A percentile compares a stretch with the other conserved stretches of the same genome.
Evolutionary conservation across 2,888 invertebrate species (phyloP).

Genomic region (Plusia festucae): DNA sequence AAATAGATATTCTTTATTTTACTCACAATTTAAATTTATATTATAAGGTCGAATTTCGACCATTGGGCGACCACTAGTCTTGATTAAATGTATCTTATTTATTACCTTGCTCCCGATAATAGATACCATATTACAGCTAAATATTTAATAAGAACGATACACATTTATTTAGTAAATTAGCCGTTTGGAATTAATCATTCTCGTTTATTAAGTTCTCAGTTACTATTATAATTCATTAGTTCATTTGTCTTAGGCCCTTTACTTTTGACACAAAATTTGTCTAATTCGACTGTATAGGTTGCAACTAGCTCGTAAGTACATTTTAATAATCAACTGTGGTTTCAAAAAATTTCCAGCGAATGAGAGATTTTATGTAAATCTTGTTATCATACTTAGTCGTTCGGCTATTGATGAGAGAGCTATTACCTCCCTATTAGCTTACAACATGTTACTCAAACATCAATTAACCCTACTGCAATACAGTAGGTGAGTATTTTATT

Average conservation of each 20-base stretch:
- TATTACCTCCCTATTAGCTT: no score
- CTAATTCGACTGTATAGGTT: background rate
- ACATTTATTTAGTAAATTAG: constrained; percentile 27
- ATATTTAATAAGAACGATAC: constrained; percentile 21
- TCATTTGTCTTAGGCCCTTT: background rate
- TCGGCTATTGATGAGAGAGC: no score
- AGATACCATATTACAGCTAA: constrained; percentile 12
- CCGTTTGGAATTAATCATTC: constrained; percentile 14
- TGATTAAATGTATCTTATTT: constrained; percentile 30
- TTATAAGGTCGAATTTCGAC: no score
- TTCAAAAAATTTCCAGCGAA: no score
- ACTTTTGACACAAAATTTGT: constrained; percentile 1
- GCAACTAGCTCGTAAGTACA: no score
- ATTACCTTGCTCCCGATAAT: constrained; percentile 26
- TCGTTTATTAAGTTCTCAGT: constrained; percentile 12
- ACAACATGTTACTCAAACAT: background rate
- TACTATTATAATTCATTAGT: constrained; percentile 1
- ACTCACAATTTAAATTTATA: no score
- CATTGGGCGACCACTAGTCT: no score
- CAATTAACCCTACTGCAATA: background rate
- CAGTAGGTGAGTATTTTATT: background rate
- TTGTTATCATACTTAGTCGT: no score
- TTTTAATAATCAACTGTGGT: no score
- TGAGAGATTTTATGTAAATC: no score
- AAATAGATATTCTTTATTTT: no score